These are phyloP conservation scores for Dendronephthya gigantea DNA, from an alignment of 64 coral and sea anemone genomes.

Conservation along the genomic window DNA sequence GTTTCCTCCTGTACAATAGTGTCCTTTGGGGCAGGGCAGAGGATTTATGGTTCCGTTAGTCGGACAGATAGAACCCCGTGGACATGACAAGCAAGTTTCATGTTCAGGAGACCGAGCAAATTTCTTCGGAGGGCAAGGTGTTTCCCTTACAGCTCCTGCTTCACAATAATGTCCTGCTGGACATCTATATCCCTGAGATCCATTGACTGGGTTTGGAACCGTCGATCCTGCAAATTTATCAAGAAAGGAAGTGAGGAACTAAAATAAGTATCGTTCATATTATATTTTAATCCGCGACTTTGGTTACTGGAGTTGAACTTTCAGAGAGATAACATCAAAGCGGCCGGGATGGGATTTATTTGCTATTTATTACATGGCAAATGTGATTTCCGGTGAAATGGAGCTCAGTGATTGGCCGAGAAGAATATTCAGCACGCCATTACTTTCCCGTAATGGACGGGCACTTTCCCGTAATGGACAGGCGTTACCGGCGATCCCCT, in stretches of 20 bases:
- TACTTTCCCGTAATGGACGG: too few species aligned
- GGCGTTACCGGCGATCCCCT: too few species aligned
- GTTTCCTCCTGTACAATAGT: conserved; percentile 57
- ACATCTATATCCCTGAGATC: conserved; percentile 61
- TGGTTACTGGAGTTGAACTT: too few species aligned
- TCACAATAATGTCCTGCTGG: conserved; percentile 75
- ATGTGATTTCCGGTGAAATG: too few species aligned
- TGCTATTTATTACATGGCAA: too few species aligned
- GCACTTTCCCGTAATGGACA: too few species aligned
- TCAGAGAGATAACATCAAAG: too few species aligned
- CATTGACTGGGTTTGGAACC: conserved; percentile 55
- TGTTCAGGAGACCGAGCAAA: conserved; percentile 45
- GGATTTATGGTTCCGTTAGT: conserved; percentile 49
- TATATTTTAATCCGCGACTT: too few species aligned
- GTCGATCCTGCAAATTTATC: conserved; percentile 52
- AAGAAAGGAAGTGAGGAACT: neutral
- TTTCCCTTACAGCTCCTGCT: conserved; percentile 52
- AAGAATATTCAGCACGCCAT: too few species aligned
- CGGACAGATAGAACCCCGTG: conserved; percentile 62
- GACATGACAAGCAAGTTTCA: conserved; percentile 44
- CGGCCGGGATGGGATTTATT: too few species aligned
- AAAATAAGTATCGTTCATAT: neutral
- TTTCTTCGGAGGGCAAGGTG: conserved; percentile 54
- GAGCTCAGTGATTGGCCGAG: too few species aligned
- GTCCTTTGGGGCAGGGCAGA: conserved; percentile 60